These are phyloP conservation scores for Ptilonorhynchus violaceus DNA, from an alignment of 2,113 vertebrate genomes.

Conservation along the genomic window DNA sequence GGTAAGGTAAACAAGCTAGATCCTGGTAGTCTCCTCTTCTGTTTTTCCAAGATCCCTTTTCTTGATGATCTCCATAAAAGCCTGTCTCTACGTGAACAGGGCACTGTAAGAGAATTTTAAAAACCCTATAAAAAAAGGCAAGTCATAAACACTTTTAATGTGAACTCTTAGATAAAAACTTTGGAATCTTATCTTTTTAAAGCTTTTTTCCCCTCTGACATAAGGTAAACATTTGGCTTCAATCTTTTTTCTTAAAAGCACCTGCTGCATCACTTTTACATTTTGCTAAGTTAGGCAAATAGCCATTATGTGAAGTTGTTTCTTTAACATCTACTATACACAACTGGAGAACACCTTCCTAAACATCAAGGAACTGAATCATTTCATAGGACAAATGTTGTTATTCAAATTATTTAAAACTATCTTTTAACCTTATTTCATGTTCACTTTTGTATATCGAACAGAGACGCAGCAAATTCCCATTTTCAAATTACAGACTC, in stretches of 20 bases:
- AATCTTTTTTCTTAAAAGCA: neutral
- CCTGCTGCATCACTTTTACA: neutral
- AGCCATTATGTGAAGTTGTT: neutral
- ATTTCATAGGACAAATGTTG: neutral
- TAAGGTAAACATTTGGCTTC: neutral
- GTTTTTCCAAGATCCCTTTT: slow-evolving; percentile 50
- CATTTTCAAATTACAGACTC: neutral
- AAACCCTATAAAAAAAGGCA: slow-evolving; percentile 36
- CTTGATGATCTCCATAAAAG: slow-evolving; percentile 35
- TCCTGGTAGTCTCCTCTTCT: slow-evolving; percentile 50
- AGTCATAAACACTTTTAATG: slow-evolving; percentile 18
- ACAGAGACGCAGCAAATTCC: neutral
- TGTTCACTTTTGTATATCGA: neutral
- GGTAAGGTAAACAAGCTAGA: slow-evolving; percentile 54
- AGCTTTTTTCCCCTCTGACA: neutral
- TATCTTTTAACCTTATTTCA: neutral
- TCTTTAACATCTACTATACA: neutral
- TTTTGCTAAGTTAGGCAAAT: neutral
- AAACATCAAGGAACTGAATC: neutral
- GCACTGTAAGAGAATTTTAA: slow-evolving; percentile 73
- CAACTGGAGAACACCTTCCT: neutral
- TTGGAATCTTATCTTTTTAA: neutral
- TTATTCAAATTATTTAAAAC: neutral
- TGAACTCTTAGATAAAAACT: neutral
- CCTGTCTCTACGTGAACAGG: slow-evolving; percentile 46